Evolutionary conservation across 2,797 vertebrate species (phyloP).

Genomic region (Melanotaenia maccullochi): DNA sequence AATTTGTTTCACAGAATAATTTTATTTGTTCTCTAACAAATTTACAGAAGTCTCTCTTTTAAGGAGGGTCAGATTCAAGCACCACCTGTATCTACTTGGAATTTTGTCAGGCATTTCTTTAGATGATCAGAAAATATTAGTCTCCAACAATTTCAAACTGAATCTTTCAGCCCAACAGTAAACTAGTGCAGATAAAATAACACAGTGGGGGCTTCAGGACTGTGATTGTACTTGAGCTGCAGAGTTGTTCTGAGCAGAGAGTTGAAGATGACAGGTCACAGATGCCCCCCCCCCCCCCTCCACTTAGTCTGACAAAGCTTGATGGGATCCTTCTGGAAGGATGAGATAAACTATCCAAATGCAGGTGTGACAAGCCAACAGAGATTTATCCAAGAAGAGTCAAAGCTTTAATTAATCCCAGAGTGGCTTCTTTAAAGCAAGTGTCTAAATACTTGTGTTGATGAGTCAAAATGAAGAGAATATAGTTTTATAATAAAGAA

Average conservation of each 20-base stretch:
- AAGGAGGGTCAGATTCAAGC: not conserved
- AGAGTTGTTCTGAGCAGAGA: not conserved
- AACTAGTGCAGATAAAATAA: not conserved
- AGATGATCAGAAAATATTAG: too few species aligned
- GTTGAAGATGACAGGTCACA: constrained; percentile 1
- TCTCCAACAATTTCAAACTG: not conserved
- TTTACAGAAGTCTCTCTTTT: not conserved
- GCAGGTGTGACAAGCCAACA: not conserved
- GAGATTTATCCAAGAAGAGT: not conserved
- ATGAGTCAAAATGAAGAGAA: not conserved
- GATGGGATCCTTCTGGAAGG: not conserved
- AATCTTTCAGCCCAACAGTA: not conserved
- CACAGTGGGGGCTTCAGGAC: not conserved
- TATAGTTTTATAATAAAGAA: not conserved
- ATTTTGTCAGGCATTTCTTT: not conserved
- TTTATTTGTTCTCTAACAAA: constrained; percentile 18
- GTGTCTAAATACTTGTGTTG: not conserved
- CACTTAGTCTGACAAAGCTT: not conserved
- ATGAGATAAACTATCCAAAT: constrained; percentile 2
- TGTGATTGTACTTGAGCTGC: constrained; percentile 7
- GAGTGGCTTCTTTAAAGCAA: not conserved
- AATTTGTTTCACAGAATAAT: constrained; percentile 3
- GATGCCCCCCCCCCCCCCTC: not conserved
- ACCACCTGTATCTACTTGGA: not conserved
- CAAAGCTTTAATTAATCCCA: not conserved